A percentile compares a stretch with the other conserved stretches of the same genome.
Evolutionary conservation across 1,140 invertebrate genomes (phyloP).

Genomic region (Acromyrmex heyeri): DNA sequence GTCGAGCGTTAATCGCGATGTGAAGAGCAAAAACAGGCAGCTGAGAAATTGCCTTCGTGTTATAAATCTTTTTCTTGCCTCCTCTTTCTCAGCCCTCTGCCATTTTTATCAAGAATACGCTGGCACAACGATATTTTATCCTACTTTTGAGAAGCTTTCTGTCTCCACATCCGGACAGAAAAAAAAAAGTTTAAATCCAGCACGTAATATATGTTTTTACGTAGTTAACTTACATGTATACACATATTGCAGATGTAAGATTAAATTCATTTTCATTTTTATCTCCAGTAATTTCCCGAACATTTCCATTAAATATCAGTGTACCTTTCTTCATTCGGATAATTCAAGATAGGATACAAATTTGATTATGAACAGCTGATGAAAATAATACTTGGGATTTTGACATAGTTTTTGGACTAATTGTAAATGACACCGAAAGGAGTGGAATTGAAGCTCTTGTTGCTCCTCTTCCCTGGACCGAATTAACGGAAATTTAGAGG

Average conservation of each 20-base stretch:
- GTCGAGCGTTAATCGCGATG: slow-evolving; percentile 64
- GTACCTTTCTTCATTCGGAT: neutral
- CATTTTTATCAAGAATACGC: slow-evolving; percentile 61
- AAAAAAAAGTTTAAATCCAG: slow-evolving; percentile 34
- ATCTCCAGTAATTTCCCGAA: neutral
- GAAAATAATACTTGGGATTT: slow-evolving; percentile 1
- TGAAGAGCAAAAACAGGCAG: slow-evolving; percentile 17
- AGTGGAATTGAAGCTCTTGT: neutral
- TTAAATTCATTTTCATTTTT: neutral
- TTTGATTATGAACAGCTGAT: neutral
- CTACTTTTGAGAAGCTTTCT: slow-evolving; percentile 28
- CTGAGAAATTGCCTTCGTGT: slow-evolving; percentile 65
- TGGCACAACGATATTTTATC: slow-evolving; percentile 40
- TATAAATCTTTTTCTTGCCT: slow-evolving; percentile 68
- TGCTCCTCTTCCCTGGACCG: neutral
- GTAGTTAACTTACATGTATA: neutral
- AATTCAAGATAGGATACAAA: slow-evolving; percentile 29
- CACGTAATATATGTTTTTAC: slow-evolving; percentile 4
- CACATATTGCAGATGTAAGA: neutral
- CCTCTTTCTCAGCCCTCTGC: slow-evolving; percentile 16
- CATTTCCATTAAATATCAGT: neutral
- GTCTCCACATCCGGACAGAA: neutral
- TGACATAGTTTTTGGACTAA: neutral
- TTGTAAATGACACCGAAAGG: neutral
- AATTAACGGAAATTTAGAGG: slow-evolving; percentile 45